Evolutionary conservation across 2,888 invertebrate genomes (phyloP), one percentile per base, ranked within the genome.

Genomic region (Dione vanillae): DNA sequence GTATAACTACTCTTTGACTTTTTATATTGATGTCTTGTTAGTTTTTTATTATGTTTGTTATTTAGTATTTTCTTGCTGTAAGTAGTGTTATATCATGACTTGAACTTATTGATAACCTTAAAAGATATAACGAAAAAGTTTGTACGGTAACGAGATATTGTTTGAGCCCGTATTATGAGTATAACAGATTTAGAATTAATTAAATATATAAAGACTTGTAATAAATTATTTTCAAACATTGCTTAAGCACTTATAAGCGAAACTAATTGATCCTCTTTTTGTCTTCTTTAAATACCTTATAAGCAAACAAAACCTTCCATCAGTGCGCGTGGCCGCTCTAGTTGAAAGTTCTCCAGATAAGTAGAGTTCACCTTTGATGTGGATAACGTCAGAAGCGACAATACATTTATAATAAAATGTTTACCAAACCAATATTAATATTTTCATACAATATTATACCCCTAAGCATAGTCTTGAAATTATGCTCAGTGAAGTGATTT

Each of bases 61-160:
- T 56, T 16, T 16, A 16, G 35, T 43, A 35, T 2, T 27, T 45
- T 43, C n/a, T 45, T 61, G 12, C 27, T 35, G 8, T 27, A n/a
- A 10, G 10, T 14, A 35, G 16, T 35, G 35, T 54, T 54, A 45
- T 27, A 27, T 45, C 10, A 16, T 11, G 19, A 61, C 27, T 1
- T 61, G n/a, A 35, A 61, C 27, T 7, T 35, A 2, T 61, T 45
- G 61, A 61, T 61, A 61, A 61, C 61, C 61, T n/a, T 61, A 19
- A 45, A 14, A 14, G 61, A 61, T 61, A 61, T 61, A n/a, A 61
- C n/a, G n/a, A n/a, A n/a, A 43, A 19, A 43, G 20, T 41, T 20
- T 16, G 14, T 43, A 43, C 3, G 2, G 1, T 59, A 16, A 20
- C 20, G 20, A 27, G 0, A 61, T 20, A 61, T 19, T 19, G 19